Evolutionary conservation across 2,797 vertebrate species (phyloP), one percentile per base, ranked within the genome.

Genomic region (Coregonus suidteri): DNA sequence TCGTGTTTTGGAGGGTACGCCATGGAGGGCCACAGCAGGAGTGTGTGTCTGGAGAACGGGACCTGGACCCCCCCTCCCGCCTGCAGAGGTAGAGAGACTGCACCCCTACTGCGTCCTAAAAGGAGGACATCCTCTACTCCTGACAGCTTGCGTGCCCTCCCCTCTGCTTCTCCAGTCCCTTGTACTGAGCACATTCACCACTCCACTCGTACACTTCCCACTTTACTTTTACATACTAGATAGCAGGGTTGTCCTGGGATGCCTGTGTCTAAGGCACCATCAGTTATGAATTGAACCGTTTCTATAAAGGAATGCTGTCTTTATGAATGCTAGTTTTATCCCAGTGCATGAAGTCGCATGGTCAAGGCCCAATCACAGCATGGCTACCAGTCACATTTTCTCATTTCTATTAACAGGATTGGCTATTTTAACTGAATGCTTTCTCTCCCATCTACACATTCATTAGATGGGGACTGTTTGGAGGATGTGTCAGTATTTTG

Each of bases 1-100:
- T 97, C 97, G 0, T 99, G 98, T 92, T 99, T 96, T 87, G 95
- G 94, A 75, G 97, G 98, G 75, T 98, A 97, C 88, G 92, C 95
- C 95, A 93, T 99, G 91, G 96, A 97, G 81, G 97, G 98, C 47
- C 87, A 95, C 52, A 92, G 96, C 81, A 90, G 96, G 83, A 98
- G 96, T 87, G 85, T 97, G 89, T 99, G 98, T 90, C 90, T 98
- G 85, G 96, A 98, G 94, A 98, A 98, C 82, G 94, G 96, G 91
- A 98, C 96, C 13, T 99, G 98, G 98, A 98, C 96, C 54, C 91
- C 90, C 18, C 94, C 96, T 76, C 98, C 98, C 77, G 82, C 93
- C 25, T 99, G 98, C 94, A 96, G 95, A 97, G 97, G 98, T 98
- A 95, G 93, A 90, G 82, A 81, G 85, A 82, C 51, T 37, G 75